phyloP scores from a whole-genome alignment of 1,140 invertebrate species.

The Pseudomyrmex pallidus region DNA sequence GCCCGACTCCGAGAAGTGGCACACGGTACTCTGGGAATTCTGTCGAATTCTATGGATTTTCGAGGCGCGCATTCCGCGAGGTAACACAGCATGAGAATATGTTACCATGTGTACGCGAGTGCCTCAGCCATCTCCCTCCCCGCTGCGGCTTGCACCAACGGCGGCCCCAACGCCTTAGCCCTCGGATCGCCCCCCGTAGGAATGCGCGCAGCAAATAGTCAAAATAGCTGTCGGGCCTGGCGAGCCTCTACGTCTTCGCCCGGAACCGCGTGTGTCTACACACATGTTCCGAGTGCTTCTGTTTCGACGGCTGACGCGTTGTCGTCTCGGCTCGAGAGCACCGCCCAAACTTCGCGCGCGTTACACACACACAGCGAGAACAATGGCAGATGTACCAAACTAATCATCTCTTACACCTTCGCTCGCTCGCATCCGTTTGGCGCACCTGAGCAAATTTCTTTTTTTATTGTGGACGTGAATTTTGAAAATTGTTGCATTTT shows the following conservation, averaged over 20 bases:
- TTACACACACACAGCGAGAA: background rate
- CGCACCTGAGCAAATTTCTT: background rate
- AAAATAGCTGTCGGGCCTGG: slow-evolving; percentile 65
- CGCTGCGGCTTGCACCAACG: slow-evolving; percentile 38
- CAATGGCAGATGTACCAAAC: background rate
- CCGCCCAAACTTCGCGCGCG: slow-evolving; percentile 16
- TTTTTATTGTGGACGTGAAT: background rate
- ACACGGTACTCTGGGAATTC: slow-evolving; percentile 27
- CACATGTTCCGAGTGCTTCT: slow-evolving; percentile 42
- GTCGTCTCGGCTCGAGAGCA: background rate
- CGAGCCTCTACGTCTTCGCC: slow-evolving; percentile 39
- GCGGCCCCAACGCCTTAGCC: slow-evolving; percentile 25
- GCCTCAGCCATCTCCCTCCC: background rate
- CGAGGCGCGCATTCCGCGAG: slow-evolving; percentile 41
- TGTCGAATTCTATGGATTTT: slow-evolving; percentile 61
- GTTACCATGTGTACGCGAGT: slow-evolving; percentile 44
- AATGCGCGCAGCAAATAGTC: slow-evolving; percentile 62
- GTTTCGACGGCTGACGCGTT: slow-evolving; percentile 50
- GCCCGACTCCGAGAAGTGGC: slow-evolving; percentile 45
- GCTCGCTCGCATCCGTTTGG: too few relatives aligned
- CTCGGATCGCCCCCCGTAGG: slow-evolving; percentile 46
- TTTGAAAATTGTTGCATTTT: background rate
- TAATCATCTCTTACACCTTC: background rate
- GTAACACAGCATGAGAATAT: slow-evolving; percentile 50
- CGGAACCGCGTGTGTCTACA: slow-evolving; percentile 24